Percentiles rank a stretch among this genome's conserved stretches.
Evolutionary conservation across 2,113 vertebrate genomes (phyloP).

Genomic region (Phylloscopus whistleri): DNA sequence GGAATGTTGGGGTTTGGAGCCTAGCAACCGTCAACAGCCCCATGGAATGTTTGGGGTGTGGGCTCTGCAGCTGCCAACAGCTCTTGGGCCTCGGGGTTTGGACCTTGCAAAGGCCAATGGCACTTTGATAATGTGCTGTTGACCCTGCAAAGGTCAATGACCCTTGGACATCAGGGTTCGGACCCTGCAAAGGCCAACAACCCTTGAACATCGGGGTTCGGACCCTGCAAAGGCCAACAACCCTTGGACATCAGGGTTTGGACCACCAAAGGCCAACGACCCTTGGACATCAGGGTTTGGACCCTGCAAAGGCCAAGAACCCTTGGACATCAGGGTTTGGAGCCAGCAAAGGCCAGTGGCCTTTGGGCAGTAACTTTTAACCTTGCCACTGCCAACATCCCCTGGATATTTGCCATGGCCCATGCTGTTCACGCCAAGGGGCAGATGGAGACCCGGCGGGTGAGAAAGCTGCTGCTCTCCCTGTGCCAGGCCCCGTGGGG

Average conservation of each 20-base stretch:
- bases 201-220: not conserved
- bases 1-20: not conserved
- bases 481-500: no score
- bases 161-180: no score
- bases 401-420: not conserved
- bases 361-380: not conserved
- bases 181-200: not conserved
- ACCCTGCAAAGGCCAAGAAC: not conserved
- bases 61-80: not conserved
- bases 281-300: not conserved
- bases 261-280: not conserved
- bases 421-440: not conserved
- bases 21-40: not conserved
- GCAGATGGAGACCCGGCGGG: not conserved
- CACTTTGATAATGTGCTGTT: not conserved
- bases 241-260: no score
- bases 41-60: not conserved
- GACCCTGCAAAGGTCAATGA: not conserved
- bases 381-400: not conserved
- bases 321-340: no score
- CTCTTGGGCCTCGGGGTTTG: not conserved
- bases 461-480: not conserved
- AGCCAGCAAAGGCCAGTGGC: not conserved
- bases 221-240: not conserved
- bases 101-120: not conserved